phyloP scores from a whole-genome alignment of 2,797 vertebrate species.

The Sebastes ruberrimus region DNA sequence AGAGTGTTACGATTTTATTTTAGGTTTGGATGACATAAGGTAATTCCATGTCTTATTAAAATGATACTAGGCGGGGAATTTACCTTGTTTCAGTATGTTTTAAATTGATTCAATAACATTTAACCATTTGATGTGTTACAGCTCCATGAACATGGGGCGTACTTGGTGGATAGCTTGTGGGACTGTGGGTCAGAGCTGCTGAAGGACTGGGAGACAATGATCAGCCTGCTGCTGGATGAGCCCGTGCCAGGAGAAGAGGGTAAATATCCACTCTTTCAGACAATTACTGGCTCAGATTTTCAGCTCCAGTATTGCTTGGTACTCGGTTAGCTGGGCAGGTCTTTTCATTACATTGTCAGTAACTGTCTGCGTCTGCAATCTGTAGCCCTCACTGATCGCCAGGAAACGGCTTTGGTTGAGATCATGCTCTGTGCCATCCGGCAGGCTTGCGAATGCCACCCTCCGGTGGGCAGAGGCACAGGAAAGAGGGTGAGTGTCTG shows the following conservation, averaged over 20 bases:
- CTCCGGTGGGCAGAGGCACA: constrained; percentile 94
- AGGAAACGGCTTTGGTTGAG: constrained; percentile 96
- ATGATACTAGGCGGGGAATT: neutral
- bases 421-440: constrained; percentile 97
- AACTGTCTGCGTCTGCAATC: neutral
- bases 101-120: neutral
- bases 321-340: neutral
- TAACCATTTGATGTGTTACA: constrained; percentile 51
- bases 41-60: neutral
- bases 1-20: neutral
- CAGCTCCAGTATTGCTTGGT: neutral
- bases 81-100: neutral
- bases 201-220: constrained; percentile 99
- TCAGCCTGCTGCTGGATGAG: constrained; percentile 94
- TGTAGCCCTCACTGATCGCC: constrained; percentile 92
- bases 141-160: constrained; percentile 97
- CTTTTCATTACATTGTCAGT: neutral
- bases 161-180: constrained; percentile 98
- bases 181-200: constrained; percentile 94
- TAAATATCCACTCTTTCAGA: constrained; percentile 59
- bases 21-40: neutral
- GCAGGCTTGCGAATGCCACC: constrained; percentile 96
- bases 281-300: neutral
- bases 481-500: constrained; percentile 89
- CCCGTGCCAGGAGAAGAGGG: constrained; percentile 94